Evolutionary conservation across 2,113 vertebrate genomes (phyloP).

Genomic region (Isichthys henryi): DNA sequence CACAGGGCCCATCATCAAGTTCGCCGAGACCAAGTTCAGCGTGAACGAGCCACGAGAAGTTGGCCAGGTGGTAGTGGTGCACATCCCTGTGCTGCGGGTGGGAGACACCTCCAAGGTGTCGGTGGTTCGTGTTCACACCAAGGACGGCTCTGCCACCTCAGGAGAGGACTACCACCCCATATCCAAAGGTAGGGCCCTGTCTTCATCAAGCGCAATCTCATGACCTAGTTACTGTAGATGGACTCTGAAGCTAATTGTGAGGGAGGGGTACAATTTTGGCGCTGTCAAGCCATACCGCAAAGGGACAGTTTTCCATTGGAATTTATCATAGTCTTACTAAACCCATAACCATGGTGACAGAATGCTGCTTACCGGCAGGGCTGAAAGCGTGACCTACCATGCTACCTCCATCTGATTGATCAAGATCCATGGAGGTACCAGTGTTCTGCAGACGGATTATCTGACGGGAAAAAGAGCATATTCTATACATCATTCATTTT

Average conservation of each 20-base stretch:
- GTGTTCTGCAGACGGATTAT: not conserved
- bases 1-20: conserved; percentile 59
- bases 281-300: not conserved
- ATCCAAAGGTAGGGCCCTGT: conserved; percentile 70
- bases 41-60: conserved; percentile 74
- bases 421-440: not conserved
- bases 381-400: not conserved
- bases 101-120: conserved; percentile 86
- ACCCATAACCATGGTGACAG: too few relatives aligned
- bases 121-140: conserved; percentile 85
- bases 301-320: not conserved
- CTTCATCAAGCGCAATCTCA: not conserved
- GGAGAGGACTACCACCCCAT: conserved; percentile 89
- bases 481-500: not conserved
- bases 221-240: not conserved
- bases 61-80: conserved; percentile 61
- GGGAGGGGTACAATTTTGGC: too few relatives aligned
- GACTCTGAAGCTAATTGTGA: not conserved
- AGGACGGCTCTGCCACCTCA: conserved; percentile 85
- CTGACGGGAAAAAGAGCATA: not conserved
- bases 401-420: not conserved
- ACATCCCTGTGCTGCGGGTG: conserved; percentile 75
- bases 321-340: not conserved
- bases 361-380: not conserved
- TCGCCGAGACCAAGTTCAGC: conserved; percentile 61